Conservation (phyloP, 2,113 vertebrate species). For the Agelaius tricolor region DNA sequence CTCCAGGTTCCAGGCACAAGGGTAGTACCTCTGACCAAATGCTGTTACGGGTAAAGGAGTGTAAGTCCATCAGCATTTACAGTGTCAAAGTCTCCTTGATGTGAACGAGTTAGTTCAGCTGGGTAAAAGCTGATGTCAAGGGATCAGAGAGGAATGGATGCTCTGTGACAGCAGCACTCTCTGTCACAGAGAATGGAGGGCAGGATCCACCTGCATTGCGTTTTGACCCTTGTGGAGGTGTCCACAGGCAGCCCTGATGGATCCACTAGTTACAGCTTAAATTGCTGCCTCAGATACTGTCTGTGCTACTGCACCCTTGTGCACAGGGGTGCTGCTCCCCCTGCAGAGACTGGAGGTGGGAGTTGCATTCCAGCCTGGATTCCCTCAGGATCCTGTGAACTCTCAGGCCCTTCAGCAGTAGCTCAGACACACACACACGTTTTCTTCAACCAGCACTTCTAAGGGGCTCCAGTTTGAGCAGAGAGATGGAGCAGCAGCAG, state of each 20-base stretch:
- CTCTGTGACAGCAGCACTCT: neutral
- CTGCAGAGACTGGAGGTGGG: neutral
- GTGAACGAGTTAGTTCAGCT: neutral
- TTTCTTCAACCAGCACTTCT: neutral
- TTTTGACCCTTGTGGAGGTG: neutral
- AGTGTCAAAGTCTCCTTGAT: neutral
- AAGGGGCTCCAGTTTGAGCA: neutral
- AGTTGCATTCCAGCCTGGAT: neutral
- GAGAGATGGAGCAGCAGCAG: neutral
- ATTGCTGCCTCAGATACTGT: neutral
- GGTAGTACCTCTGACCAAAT: neutral
- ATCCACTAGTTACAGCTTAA: neutral
- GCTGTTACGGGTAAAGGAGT: neutral
- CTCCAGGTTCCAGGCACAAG: neutral
- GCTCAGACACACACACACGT: fast-evolving
- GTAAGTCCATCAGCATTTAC: neutral
- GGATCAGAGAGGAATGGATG: neutral
- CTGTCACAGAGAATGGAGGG: neutral
- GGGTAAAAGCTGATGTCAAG: neutral
- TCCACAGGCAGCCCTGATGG: neutral
- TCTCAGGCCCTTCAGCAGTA: neutral
- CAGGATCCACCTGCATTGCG: neutral
- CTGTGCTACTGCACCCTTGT: neutral
- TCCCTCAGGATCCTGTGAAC: neutral
- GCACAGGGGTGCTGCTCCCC: neutral